These are phyloP conservation scores for Chrysomallon squamiferum DNA, from an alignment of 1,140 invertebrate species.

Conservation along the genomic window DNA sequence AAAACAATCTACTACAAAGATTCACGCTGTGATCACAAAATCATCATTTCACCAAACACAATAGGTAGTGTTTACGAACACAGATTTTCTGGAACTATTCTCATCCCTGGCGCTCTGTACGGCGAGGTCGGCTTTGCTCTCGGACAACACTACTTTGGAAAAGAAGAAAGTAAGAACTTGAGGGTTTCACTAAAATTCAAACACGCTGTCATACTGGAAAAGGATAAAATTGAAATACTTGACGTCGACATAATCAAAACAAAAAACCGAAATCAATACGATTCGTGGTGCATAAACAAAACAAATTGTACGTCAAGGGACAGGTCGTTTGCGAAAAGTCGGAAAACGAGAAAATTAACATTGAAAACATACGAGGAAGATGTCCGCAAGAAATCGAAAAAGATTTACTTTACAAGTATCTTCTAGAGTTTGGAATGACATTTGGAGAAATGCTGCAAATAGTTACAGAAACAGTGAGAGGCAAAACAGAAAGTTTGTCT, in stretches of 20 bases:
- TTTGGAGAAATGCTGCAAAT: slow-evolving; percentile 34
- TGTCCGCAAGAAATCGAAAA: slow-evolving; percentile 21
- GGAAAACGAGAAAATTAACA: neutral
- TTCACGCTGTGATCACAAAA: neutral
- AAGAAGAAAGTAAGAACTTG: too few species aligned
- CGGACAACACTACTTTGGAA: neutral
- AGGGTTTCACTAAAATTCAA: too few species aligned
- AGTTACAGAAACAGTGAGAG: slow-evolving; percentile 20
- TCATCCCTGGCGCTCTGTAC: slow-evolving; percentile 27
- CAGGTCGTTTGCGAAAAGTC: neutral
- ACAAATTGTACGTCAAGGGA: neutral
- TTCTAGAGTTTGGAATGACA: slow-evolving; percentile 30
- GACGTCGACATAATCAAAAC: too few species aligned
- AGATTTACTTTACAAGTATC: slow-evolving; percentile 28
- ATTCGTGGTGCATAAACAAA: neutral
- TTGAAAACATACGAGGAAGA: slow-evolving; percentile 24
- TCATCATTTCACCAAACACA: slow-evolving; percentile 10
- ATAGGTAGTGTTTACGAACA: slow-evolving; percentile 26
- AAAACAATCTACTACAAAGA: slow-evolving; percentile 7
- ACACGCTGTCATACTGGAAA: too few species aligned
- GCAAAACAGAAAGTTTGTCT: slow-evolving; percentile 31
- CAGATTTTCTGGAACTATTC: slow-evolving; percentile 14
- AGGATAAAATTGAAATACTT: too few species aligned
- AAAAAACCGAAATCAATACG: too few species aligned
- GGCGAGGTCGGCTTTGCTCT: slow-evolving; percentile 23